Evolutionary conservation across 2,113 vertebrate genomes (phyloP), one percentile per base, ranked within the genome.

Genomic region (Amblyopsis rosae): DNA sequence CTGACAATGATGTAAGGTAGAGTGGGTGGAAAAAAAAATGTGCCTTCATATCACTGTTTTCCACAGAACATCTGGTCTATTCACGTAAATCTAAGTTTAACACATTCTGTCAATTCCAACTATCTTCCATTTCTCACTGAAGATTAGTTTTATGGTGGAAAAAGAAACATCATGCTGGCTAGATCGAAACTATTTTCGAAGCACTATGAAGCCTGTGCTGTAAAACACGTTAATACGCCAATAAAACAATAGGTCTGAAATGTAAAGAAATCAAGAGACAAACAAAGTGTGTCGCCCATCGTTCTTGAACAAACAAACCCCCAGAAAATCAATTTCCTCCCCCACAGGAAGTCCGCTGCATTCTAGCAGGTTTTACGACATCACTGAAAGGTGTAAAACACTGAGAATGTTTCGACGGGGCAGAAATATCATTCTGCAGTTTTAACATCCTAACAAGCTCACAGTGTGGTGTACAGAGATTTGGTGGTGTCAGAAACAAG

Each of bases 311-410:
- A 86, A 86, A 84, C 66, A 85, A 82, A 75, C 55, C 59, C 15
- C 64, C 2, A 55, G 41, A 15, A 82, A 83, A 83, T 80, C 70
- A 71, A 87, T 85, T 83, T 88, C 82, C 75, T 84, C 78, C 76
- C 72, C 63, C 49, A 76, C 77, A 86, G 76, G 77, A 87, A 75
- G 69, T 83, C 82, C 86, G 79, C 67, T 54, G 10, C 68, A 73
- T 69, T 65, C 66, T 48, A 35, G 76, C 73, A 56, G 41, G 48
- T 67, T 73, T 81, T 72, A 83, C 49, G 17, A 67, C 82, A 60
- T 56, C 16, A 60, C 58, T 65, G 65, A 82, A 82, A 85, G 67
- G 72, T 84, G 69, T 80, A 80, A 81, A 81, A 84, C 62, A 83
- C 59, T 54, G 60, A 76, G 55, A 70, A 62, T 63, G 59, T 67